These are phyloP conservation scores for Bombus huntii DNA, from an alignment of 1,140 invertebrate genomes.

Conservation along the genomic window DNA sequence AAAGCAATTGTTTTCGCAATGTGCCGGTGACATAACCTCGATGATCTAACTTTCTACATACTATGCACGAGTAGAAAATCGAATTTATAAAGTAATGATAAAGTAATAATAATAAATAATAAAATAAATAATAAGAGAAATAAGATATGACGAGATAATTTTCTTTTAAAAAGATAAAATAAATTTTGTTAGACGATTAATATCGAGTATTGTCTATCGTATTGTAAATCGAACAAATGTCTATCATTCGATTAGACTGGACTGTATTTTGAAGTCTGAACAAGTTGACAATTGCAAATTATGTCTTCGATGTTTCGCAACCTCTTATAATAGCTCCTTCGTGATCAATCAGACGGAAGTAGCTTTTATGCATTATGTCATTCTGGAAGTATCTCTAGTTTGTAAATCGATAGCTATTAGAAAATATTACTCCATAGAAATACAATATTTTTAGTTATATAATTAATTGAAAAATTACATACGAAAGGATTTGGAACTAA, in stretches of 20 bases:
- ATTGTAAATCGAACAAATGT: no score
- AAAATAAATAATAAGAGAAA: not conserved
- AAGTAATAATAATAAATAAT: not conserved
- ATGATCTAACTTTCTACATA: constrained; percentile 40
- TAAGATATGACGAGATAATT: no score
- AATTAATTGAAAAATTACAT: not conserved
- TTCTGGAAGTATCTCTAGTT: not conserved
- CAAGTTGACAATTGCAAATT: not conserved
- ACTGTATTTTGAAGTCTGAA: not conserved
- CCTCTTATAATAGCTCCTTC: constrained; percentile 26
- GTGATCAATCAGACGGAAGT: not conserved
- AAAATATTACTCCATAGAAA: no score
- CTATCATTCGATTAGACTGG: no score
- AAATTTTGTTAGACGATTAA: not conserved
- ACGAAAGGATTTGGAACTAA: not conserved
- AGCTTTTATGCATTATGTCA: not conserved
- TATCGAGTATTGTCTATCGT: no score
- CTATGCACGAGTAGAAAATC: not conserved
- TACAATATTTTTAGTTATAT: no score
- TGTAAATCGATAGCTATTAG: no score
- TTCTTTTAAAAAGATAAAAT: no score
- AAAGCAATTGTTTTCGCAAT: constrained; percentile 32
- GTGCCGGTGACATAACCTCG: constrained; percentile 8
- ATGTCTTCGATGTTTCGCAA: not conserved
- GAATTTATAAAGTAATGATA: not conserved